phyloP scores from a whole-genome alignment of 2,797 vertebrate species.

The Enteromius afrohamiltoni region DNA sequence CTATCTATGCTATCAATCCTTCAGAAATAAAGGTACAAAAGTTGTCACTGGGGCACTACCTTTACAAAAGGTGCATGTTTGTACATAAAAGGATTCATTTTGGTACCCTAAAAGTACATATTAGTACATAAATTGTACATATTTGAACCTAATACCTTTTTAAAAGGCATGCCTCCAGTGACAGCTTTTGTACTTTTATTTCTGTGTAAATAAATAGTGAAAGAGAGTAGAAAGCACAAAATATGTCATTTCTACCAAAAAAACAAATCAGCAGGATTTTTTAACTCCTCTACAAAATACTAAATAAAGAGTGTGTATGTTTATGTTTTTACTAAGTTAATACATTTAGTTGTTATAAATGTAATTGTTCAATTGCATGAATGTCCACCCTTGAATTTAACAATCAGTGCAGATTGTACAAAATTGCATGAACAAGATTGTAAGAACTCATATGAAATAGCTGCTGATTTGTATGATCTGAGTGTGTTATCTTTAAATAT shows the following conservation, averaged over 20 bases:
- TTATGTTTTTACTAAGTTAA: neutral
- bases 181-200: too few species aligned
- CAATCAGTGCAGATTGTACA: neutral
- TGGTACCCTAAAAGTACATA: too few species aligned
- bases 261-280: neutral
- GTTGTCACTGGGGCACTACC: too few species aligned
- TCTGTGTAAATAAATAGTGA: too few species aligned
- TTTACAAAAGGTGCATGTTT: too few species aligned
- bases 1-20: too few species aligned
- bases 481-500: neutral
- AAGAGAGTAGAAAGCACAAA: neutral
- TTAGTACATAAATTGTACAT: too few species aligned
- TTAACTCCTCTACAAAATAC: neutral
- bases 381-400: neutral
- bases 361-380: neutral
- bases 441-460: neutral
- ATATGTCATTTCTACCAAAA: neutral
- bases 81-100: too few species aligned
- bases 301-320: neutral
- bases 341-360: neutral
- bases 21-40: too few species aligned
- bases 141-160: too few species aligned
- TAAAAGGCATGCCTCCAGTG: too few species aligned
- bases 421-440: neutral
- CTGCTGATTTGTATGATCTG: neutral